Evolutionary conservation across 2,113 vertebrate species (phyloP), one percentile per base, ranked within the genome.

Genomic region (Tamias sibiricus): DNA sequence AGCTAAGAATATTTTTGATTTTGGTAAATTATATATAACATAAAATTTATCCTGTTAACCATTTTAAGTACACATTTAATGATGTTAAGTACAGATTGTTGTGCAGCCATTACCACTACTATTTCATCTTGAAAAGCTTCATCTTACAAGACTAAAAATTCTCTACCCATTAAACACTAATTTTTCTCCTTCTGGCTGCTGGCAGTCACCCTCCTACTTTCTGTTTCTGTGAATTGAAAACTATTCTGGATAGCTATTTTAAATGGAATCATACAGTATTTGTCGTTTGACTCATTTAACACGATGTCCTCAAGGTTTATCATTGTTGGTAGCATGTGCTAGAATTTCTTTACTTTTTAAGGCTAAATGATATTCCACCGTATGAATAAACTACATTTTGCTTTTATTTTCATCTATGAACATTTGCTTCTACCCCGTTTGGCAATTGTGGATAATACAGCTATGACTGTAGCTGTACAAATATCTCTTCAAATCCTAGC

Each of bases 271-370:
- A 42, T 49, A 35, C 3, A 75, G 8, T 28, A 47, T 81, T 47
- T 93, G 10, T 90, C 40, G 47, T 80, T 80, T 94, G 54, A 28
- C 26, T 95, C 62, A 95, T 30, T 66, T 84, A 88, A 68, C 32
- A 28, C 52, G 37, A 62, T 82, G n/a, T 77, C 24, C n/a, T 90
- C 24, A 82, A 28, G 19, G 44, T 54, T 93, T n/a, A 71, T 42
- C 52, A 9, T 0, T 79, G 8, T 94, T 83, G 54, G 54, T 64
- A 90, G 52, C 52, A 30, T 80, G 26, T 72, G 10, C 37, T 77
- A 75, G 71, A 90, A 49, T 49, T 49, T 69, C 8, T 95, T 57
- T 72, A 13, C 66, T 68, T 74, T 92, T 35, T 59, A 88, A 91
- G 42, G 49, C 49, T 93, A 57, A 81, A 28, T 87, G 47, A 42